Evolutionary conservation across 1,140 invertebrate genomes (phyloP).

Genomic region (Lepeophtheirus salmonis): DNA sequence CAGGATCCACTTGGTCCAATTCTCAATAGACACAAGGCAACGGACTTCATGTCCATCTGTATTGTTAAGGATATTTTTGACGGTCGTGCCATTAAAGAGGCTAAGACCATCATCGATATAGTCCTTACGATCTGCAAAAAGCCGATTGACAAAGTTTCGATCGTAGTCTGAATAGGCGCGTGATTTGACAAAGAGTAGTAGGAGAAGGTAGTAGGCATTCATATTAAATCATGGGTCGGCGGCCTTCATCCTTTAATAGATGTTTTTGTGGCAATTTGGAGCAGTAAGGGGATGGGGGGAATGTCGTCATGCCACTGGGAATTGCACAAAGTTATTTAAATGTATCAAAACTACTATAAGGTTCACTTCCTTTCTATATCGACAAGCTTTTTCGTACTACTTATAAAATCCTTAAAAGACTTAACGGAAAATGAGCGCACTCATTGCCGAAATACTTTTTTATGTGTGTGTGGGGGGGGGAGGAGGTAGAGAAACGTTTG

Average conservation of each 20-base stretch:
- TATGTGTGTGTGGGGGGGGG: background rate
- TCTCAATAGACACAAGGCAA: conserved; percentile 7
- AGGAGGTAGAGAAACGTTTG: background rate
- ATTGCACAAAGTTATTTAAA: background rate
- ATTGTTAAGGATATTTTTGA: conserved; percentile 1
- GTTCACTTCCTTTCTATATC: background rate
- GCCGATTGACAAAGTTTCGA: conserved; percentile 6
- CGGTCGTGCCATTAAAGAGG: conserved; percentile 6
- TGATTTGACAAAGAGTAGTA: background rate
- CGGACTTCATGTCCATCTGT: conserved; percentile 12
- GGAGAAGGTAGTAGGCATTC: background rate
- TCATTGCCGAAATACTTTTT: too few relatives aligned
- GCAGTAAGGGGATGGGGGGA: too few relatives aligned
- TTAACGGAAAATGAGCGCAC: background rate
- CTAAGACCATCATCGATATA: conserved; percentile 10
- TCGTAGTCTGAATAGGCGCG: conserved; percentile 8
- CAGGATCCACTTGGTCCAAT: conserved; percentile 12
- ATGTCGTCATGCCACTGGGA: too few relatives aligned
- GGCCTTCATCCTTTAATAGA: too few relatives aligned
- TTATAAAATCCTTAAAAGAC: background rate
- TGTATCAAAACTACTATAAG: background rate
- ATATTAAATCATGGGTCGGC: too few relatives aligned
- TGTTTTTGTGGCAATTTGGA: too few relatives aligned
- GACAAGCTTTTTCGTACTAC: background rate
- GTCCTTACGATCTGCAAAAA: conserved; percentile 7